Conservation (phyloP, 2,797 vertebrate genomes). For the Craterocephalus amniculus region DNA sequence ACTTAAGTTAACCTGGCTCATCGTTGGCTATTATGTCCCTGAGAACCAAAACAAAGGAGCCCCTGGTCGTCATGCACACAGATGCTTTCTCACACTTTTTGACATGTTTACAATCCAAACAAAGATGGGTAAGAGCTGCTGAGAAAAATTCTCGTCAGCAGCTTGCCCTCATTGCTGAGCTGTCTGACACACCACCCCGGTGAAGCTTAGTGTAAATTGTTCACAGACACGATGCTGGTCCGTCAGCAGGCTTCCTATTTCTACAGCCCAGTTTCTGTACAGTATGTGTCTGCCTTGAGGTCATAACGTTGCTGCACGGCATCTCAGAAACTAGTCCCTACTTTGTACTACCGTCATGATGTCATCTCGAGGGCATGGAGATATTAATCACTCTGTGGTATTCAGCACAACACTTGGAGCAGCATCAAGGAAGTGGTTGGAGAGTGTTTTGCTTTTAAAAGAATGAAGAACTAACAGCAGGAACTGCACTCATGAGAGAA, state of each 20-base stretch:
- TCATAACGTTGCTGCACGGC: not conserved
- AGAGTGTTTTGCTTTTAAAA: constrained; percentile 43
- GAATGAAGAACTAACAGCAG: constrained; percentile 58
- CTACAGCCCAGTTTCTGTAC: constrained; percentile 1
- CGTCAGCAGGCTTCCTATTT: not conserved
- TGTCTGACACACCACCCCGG: constrained; percentile 20
- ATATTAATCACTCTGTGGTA: constrained; percentile 44
- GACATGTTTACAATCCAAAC: constrained; percentile 84
- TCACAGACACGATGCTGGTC: constrained; percentile 33
- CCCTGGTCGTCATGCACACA: constrained; percentile 9
- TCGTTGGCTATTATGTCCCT: constrained; percentile 70
- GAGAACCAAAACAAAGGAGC: constrained; percentile 78
- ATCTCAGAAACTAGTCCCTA: constrained; percentile 6
- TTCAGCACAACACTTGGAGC: constrained; percentile 15
- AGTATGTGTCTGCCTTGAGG: constrained; percentile 7
- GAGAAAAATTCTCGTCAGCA: constrained; percentile 78
- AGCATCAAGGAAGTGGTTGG: constrained; percentile 55
- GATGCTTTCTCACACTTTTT: constrained; percentile 77
- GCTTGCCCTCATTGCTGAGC: constrained; percentile 61
- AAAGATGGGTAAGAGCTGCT: constrained; percentile 61
- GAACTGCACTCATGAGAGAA: constrained; percentile 3
- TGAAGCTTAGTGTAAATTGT: constrained; percentile 5
- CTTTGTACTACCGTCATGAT: constrained; percentile 32
- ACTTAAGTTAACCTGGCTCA: constrained; percentile 52
- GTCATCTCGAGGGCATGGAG: constrained; percentile 27